Percentiles rank a stretch among this genome's conserved stretches.
These are phyloP conservation scores for Malthinus seriepunctatus DNA, from an alignment of 2,888 invertebrate genomes.

Conservation along the genomic window DNA sequence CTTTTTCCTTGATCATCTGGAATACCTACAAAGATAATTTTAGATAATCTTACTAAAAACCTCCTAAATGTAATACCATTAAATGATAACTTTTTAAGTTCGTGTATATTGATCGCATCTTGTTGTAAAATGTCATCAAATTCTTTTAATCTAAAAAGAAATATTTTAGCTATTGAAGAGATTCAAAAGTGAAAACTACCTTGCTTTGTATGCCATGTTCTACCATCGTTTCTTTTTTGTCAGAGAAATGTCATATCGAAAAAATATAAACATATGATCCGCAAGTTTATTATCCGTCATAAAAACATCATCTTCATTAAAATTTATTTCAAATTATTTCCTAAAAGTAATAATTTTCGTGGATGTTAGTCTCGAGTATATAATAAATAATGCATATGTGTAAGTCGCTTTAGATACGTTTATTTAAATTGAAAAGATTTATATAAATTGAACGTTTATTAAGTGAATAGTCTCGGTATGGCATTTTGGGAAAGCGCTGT, in stretches of 20 bases:
- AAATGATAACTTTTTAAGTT: conserved; percentile 73
- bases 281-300: background rate
- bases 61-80: conserved; percentile 63
- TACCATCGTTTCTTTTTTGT: background rate
- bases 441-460: too few relatives aligned
- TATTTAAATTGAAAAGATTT: too few relatives aligned
- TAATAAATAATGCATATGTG: conserved; percentile 14
- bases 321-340: background rate
- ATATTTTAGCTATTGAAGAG: too few relatives aligned
- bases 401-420: too few relatives aligned
- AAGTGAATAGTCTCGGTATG: background rate
- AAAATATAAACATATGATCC: conserved; percentile 5
- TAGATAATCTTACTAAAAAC: background rate
- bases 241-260: background rate
- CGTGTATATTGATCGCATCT: conserved; percentile 71
- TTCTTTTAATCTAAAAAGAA: conserved; percentile 69
- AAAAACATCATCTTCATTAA: background rate
- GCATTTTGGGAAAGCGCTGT: conserved; percentile 39
- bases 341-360: background rate
- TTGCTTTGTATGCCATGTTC: conserved; percentile 50
- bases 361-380: conserved; percentile 12
- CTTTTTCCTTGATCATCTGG: conserved; percentile 85
- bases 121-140: conserved; percentile 74
- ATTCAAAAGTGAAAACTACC: conserved; percentile 35
- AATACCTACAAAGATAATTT: conserved; percentile 65